phyloP scores from a whole-genome alignment of 2,888 invertebrate genomes.

The Penaeus monodon region DNA sequence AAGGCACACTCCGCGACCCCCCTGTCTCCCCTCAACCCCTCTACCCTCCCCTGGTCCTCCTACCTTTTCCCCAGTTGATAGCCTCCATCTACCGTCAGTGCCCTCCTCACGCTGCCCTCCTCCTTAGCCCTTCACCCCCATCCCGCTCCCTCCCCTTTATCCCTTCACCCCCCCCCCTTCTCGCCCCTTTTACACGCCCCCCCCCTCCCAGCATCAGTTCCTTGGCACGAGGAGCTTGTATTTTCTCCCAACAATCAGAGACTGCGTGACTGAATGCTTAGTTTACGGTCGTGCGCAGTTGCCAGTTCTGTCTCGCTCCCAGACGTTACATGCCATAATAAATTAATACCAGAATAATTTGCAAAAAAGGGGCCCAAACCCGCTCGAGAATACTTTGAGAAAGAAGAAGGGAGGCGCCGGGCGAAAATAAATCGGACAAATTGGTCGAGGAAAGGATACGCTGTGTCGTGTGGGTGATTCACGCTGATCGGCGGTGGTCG shows the following conservation, averaged over 20 bases:
- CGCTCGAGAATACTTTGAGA: neutral
- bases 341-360: conserved; percentile 25
- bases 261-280: conserved; percentile 14
- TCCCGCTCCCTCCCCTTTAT: too few species aligned
- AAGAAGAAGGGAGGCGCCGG: neutral
- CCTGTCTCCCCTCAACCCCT: too few species aligned
- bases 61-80: too few species aligned
- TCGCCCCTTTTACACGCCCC: neutral
- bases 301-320: conserved; percentile 3
- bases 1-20: too few species aligned
- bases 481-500: neutral
- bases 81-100: too few species aligned
- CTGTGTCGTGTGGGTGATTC: neutral
- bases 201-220: neutral
- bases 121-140: too few species aligned
- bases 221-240: too few species aligned
- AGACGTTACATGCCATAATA: conserved; percentile 1
- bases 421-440: neutral
- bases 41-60: too few species aligned
- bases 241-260: conserved; percentile 5
- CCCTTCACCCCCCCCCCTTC: neutral
- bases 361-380: neutral
- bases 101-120: too few species aligned
- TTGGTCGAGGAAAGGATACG: neutral
- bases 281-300: conserved; percentile 22